Conservation (phyloP, 2,888 invertebrate species). For the Sarcophaga subvicina region DNA sequence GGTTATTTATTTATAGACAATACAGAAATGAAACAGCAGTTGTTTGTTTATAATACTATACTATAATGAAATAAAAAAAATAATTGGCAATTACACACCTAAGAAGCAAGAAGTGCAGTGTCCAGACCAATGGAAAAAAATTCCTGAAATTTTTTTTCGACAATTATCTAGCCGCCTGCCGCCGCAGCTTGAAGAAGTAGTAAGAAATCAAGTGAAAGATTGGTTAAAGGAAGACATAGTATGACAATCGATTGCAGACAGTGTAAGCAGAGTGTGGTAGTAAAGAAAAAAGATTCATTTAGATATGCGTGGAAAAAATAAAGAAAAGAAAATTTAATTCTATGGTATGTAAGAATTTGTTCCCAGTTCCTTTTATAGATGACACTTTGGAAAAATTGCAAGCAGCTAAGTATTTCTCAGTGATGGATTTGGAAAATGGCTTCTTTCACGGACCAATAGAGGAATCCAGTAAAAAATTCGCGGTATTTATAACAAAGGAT, state of each 20-base stretch:
- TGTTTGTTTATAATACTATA: constrained; percentile 20
- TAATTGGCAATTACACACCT: constrained; percentile 22
- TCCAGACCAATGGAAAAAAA: constrained; percentile 49
- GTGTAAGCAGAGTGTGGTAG: constrained; percentile 67
- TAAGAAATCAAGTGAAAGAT: constrained; percentile 24
- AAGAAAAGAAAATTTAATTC: constrained; percentile 2
- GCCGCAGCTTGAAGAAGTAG: not conserved
- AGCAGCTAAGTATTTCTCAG: constrained; percentile 51
- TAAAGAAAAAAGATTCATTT: not conserved
- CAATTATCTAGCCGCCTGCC: not conserved
- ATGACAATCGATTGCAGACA: constrained; percentile 61
- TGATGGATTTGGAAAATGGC: constrained; percentile 49
- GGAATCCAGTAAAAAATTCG: constrained; percentile 10
- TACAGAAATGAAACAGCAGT: not conserved
- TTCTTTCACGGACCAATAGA: constrained; percentile 47
- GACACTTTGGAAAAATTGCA: constrained; percentile 58
- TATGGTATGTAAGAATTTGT: constrained; percentile 54
- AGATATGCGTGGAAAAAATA: too few species aligned
- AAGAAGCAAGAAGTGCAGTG: constrained; percentile 22
- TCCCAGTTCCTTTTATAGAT: constrained; percentile 62
- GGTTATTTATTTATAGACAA: constrained; percentile 31
- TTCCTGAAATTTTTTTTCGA: constrained; percentile 41
- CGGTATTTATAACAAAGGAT: constrained; percentile 48
- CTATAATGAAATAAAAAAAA: not conserved
- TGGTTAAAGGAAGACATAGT: constrained; percentile 15